Percentiles rank a stretch among this genome's conserved stretches.
phyloP scores from a whole-genome alignment of 2,797 vertebrate genomes.

The Philypnodon macrostomus region DNA sequence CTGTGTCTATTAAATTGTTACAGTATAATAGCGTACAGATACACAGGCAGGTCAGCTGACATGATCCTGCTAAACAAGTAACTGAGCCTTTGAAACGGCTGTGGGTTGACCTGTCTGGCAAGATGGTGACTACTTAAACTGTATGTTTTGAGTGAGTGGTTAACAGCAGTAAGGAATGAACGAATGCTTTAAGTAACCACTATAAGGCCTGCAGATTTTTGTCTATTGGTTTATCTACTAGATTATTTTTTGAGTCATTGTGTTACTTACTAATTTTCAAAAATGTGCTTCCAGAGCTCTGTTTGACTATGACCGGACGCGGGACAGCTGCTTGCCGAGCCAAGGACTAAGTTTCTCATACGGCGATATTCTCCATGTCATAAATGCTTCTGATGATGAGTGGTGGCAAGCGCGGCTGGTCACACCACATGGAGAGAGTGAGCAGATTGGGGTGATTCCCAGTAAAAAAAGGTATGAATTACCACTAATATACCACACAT shows the following conservation, averaged over 20 bases:
- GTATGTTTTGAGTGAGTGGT: slow-evolving; percentile 21
- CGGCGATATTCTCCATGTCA: slow-evolving; percentile 96
- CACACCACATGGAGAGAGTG: slow-evolving; percentile 94
- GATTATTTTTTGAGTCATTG: no score
- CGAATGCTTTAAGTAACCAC: neutral
- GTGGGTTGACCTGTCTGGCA: slow-evolving; percentile 59
- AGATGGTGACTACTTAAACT: slow-evolving; percentile 23
- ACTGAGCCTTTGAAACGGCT: slow-evolving; percentile 24
- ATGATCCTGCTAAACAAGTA: slow-evolving; percentile 61
- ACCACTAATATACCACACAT: no score
- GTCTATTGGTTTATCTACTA: neutral
- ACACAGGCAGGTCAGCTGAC: slow-evolving; percentile 45
- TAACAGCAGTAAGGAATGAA: slow-evolving; percentile 11
- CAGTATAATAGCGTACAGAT: no score
- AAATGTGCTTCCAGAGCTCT: slow-evolving; percentile 81
- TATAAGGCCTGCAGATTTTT: neutral
- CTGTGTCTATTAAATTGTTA: no score
- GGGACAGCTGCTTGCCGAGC: slow-evolving; percentile 97
- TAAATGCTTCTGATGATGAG: slow-evolving; percentile 97
- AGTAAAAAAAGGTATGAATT: slow-evolving; percentile 93
- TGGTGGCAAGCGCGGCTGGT: slow-evolving; percentile 99
- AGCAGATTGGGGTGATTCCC: slow-evolving; percentile 98
- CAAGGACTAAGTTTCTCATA: slow-evolving; percentile 98
- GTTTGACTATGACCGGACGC: slow-evolving; percentile 96
- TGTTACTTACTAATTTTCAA: neutral